Evolutionary conservation across 2,797 vertebrate species (phyloP).

Genomic region (Enteromius thamalakanensis): DNA sequence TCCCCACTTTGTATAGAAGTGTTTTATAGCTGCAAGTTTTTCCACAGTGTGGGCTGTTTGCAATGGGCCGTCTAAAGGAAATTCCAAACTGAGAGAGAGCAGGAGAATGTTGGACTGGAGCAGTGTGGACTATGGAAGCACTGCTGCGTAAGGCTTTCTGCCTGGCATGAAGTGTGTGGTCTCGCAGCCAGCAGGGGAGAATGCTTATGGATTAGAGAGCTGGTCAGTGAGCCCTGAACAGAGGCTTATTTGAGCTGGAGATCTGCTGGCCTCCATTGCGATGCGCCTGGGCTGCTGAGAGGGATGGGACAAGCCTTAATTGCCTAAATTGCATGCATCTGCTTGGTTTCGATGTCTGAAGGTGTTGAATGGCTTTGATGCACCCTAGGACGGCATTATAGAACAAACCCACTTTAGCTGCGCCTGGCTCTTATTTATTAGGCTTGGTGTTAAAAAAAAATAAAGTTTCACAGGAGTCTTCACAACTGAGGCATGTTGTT

Average conservation of each 20-base stretch:
- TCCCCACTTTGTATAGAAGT: slow-evolving; percentile 46
- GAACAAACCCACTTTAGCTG: slow-evolving; percentile 61
- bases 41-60: slow-evolving; percentile 69
- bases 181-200: neutral
- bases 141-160: slow-evolving; percentile 29
- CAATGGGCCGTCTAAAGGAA: slow-evolving; percentile 79
- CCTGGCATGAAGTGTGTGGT: neutral
- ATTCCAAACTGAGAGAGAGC: slow-evolving; percentile 69
- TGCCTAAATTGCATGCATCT: slow-evolving; percentile 72
- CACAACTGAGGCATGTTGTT: slow-evolving; percentile 1
- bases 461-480: neutral
- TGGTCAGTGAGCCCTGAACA: slow-evolving; percentile 28
- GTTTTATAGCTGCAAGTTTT: slow-evolving; percentile 62
- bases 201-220: slow-evolving; percentile 21
- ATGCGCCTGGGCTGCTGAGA: slow-evolving; percentile 60
- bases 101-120: slow-evolving; percentile 62
- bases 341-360: slow-evolving; percentile 63
- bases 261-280: slow-evolving; percentile 55
- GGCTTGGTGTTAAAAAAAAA: slow-evolving; percentile 49
- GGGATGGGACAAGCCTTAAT: slow-evolving; percentile 64
- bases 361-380: slow-evolving; percentile 62
- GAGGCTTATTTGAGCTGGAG: slow-evolving; percentile 3
- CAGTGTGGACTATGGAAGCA: slow-evolving; percentile 5
- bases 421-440: slow-evolving; percentile 61
- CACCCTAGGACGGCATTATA: slow-evolving; percentile 64